Evolutionary conservation across 2,888 invertebrate genomes (phyloP).

Genomic region (Crossocerus cetratus): DNA sequence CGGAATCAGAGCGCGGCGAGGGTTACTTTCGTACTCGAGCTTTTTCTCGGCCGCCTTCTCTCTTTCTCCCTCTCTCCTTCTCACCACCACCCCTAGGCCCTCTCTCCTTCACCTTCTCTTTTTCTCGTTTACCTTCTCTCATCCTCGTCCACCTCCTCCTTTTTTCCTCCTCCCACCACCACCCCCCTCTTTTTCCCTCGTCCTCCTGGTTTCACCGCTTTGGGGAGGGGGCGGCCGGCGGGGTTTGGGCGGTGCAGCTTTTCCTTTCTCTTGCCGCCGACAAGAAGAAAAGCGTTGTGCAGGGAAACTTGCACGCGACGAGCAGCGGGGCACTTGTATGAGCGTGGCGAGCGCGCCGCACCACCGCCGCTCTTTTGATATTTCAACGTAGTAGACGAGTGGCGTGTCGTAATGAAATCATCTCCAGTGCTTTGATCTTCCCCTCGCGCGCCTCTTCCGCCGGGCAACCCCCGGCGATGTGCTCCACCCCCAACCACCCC

Average conservation of each 20-base stretch:
- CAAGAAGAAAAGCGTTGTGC: conserved; percentile 63
- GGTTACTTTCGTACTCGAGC: conserved; percentile 52
- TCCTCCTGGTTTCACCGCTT: conserved; percentile 12
- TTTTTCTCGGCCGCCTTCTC: conserved; percentile 28
- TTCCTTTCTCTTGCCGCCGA: conserved; percentile 15
- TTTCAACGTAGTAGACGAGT: conserved; percentile 74
- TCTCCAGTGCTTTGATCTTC: conserved; percentile 76
- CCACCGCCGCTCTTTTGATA: conserved; percentile 73
- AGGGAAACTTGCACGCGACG: conserved; percentile 57
- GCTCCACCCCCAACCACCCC: conserved; percentile 51
- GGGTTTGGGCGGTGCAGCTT: background rate
- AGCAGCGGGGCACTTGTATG: conserved; percentile 53
- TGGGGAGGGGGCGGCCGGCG: conserved; percentile 7
- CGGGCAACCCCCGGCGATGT: conserved; percentile 2
- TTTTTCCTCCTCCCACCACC: conserved; percentile 26
- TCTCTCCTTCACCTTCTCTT: background rate
- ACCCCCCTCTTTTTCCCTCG: conserved; percentile 38
- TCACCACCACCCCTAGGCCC: conserved; percentile 20
- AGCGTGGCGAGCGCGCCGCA: conserved; percentile 9
- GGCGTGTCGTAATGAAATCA: conserved; percentile 76
- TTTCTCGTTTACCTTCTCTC: too few species aligned
- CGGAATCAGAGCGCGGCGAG: conserved; percentile 50
- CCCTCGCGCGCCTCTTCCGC: conserved; percentile 55
- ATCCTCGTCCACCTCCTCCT: conserved; percentile 17
- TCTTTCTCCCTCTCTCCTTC: conserved; percentile 17